Base-by-base conservation (phyloP, 2,797 vertebrate species). In the Cephalopachus bancanus region DNA sequence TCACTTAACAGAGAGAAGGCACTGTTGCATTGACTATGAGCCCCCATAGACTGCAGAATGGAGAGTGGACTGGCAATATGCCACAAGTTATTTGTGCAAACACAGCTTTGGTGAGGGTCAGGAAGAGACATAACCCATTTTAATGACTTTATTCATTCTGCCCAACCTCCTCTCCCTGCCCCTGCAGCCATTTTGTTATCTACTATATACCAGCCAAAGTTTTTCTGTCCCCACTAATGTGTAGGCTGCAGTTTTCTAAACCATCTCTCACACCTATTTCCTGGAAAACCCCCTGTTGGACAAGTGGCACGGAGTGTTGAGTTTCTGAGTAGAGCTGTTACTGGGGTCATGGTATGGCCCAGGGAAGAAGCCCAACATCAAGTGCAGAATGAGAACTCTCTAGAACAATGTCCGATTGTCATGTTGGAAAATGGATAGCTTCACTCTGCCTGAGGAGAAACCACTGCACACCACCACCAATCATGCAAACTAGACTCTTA, bases 71-170 rank as follows among this genome's bases (percentile, higher is more conserved):
- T 67, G 74, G 91, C 33, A n/a, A 97, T 97, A 97, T 0, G 7
- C 93, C 79, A 84, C 81, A 78, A 80, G 91, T 49, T 95, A 19
- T 11, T 83, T 17, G 10, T 67, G 92, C 59, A 94, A 97, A 95
- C 74, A 69, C 67, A 96, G 93, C 97, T 74, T 96, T 94, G 57
- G 0, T 87, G 93, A 97, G 4, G 10, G 76, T 75, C 59, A 20
- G 86, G 92, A 72, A 91, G 69, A 30, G 95, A 88, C 90, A 2
- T 49, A 7, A 96, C 3, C 93, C 85, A 22, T 97, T 97, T 96
- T 94, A 97, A 97, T 97, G 95, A 97, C 95, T 98, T 98, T 96
- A 97, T 97, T 97, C 95, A 86, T 98, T 97, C 92, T 97, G 95
- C 22, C 22, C 71, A 72, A 55, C 6, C 3, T 79, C 33, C 33